Conservation (phyloP, 1,140 invertebrate species). For the Portunus trituberculatus region DNA sequence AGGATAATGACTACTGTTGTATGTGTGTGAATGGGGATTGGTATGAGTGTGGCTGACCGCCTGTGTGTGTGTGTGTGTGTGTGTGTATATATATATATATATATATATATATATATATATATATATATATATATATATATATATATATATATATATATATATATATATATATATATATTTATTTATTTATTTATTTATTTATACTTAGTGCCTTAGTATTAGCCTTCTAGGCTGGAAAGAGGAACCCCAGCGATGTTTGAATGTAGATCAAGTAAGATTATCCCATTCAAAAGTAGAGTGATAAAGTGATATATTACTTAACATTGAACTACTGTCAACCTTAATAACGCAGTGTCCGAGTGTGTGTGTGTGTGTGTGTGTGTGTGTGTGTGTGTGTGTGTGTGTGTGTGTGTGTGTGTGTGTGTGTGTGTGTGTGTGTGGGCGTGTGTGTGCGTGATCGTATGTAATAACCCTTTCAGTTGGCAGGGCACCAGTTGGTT, state of each 20-base stretch:
- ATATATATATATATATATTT: neutral
- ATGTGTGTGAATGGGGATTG: too few species aligned
- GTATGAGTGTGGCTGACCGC: too few species aligned
- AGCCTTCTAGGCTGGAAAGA: neutral
- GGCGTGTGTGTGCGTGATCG: neutral
- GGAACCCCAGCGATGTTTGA: neutral
- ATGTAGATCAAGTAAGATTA: neutral
- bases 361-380: neutral
- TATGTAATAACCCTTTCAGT: neutral
- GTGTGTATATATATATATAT: too few species aligned
- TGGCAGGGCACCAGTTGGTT: neutral
- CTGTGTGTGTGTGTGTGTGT: too few species aligned
- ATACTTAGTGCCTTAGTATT: neutral
- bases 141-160: slow-evolving; percentile 26
- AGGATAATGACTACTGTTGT: neutral
- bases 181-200: neutral
- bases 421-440: neutral
- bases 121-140: slow-evolving; percentile 26
- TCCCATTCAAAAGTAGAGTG: neutral
- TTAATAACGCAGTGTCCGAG: neutral
- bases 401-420: neutral
- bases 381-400: neutral
- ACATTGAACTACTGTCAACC: neutral
- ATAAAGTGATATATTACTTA: neutral
- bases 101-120: slow-evolving; percentile 26